Base-by-base conservation (phyloP, 2,113 vertebrate genomes). In the Aldabrachelys gigantea region DNA sequence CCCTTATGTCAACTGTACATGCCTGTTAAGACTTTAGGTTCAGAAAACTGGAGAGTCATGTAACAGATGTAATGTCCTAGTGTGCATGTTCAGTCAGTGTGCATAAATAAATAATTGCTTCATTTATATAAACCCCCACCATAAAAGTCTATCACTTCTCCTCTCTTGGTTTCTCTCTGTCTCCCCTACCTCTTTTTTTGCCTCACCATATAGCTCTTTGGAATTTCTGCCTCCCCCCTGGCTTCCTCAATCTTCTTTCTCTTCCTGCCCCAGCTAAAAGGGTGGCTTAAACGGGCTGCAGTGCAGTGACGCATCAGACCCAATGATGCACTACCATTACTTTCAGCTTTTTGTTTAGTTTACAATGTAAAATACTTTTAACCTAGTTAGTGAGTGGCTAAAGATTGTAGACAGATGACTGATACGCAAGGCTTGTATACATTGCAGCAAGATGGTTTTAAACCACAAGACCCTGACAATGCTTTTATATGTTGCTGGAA, bases 321-420 rank as follows among this genome's bases (percentile, higher is more conserved):
- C 65, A 78, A 6, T 13, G 76, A 24, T 41, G 21, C 24, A 50
- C 88, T 85, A 25, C 24, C 62, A 53, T 29, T 91, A 47, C 47
- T 47, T 88, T 22, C 44, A 17, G 6, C 75, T 93, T 84, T 89
- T 79, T 79, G 22, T 27, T 89, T 95, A 47, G 17, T 88, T 94
- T 69, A 79, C 72, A 50, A 31, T 85, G 54, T 75, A 92, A 94
- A 90, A 84, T 79, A 19, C 41, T 80, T 8, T 65, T 13, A 47
- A 85, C 4, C 85, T 91, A 52, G 9, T 79, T 57, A 86, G 50
- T 35, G 78, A 88, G 13, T 21, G 29, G 25, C 24, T 84, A 13
- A 65, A 16, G 82, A 16, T 31, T 94, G 86, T 89, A 80, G 89
- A 89, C 56, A 76, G 72, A 86, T 89, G 62, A 65, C 6, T n/a